Evolutionary conservation across 2,888 invertebrate genomes (phyloP).

Genomic region (Spodoptera picta): DNA sequence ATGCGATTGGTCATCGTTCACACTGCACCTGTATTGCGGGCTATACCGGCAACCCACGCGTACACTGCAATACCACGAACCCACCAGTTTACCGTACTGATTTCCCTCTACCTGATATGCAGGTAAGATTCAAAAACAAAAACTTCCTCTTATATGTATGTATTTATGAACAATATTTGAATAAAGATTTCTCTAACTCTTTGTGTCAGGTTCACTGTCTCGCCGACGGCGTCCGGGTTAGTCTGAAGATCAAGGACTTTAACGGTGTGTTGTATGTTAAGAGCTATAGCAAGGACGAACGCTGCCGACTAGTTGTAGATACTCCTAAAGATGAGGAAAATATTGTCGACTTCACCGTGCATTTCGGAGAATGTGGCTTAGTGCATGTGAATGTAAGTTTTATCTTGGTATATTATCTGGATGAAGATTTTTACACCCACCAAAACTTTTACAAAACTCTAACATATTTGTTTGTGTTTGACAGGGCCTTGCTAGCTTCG

Average conservation of each 20-base stretch:
- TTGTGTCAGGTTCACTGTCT: conserved; percentile 92
- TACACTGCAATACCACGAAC: conserved; percentile 90
- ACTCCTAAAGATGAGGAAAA: conserved; percentile 91
- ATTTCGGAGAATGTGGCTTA: conserved; percentile 96
- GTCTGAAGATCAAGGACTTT: conserved; percentile 93
- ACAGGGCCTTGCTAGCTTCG: conserved; percentile 96
- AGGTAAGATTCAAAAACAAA: conserved; percentile 65
- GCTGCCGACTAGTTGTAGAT: conserved; percentile 94
- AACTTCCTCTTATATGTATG: background rate
- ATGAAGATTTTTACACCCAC: too few species aligned
- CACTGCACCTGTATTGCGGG: conserved; percentile 93
- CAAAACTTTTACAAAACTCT: background rate
- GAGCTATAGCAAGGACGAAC: conserved; percentile 97
- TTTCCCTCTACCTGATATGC: conserved; percentile 95
- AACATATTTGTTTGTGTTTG: conserved; percentile 52
- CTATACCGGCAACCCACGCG: conserved; percentile 93
- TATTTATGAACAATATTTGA: background rate
- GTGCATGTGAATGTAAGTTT: conserved; percentile 95
- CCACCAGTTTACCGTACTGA: conserved; percentile 90
- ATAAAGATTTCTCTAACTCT: conserved; percentile 8
- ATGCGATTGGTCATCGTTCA: conserved; percentile 92
- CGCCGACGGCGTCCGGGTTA: conserved; percentile 97
- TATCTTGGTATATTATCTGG: background rate
- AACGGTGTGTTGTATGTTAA: conserved; percentile 97
- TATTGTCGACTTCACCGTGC: conserved; percentile 94